A percentile compares a stretch with the other conserved stretches of the same genome.
These are phyloP conservation scores for Oreochromis grahami DNA, from an alignment of 2,797 vertebrate genomes.

Conservation along the genomic window DNA sequence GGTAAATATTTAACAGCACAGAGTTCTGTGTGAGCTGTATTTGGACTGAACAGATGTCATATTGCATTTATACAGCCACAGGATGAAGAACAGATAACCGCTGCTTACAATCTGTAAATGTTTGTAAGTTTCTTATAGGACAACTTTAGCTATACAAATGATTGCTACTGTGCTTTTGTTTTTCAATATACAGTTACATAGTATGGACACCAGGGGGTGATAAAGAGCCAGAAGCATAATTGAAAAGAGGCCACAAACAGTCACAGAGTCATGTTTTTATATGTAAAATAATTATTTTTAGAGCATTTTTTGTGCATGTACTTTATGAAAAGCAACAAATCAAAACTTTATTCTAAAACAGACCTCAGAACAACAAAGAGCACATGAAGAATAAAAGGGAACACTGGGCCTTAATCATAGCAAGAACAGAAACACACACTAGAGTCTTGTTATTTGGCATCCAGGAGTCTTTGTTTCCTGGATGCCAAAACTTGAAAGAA, in stretches of 20 bases:
- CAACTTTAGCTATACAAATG: neutral
- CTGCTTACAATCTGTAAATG: neutral
- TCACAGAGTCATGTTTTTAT: neutral
- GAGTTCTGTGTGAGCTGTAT: neutral
- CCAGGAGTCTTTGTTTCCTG: neutral
- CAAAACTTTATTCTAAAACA: neutral
- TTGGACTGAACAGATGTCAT: neutral
- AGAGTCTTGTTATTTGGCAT: neutral
- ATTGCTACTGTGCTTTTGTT: neutral
- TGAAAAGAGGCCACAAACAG: neutral
- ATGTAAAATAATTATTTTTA: neutral
- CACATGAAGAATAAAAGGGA: neutral
- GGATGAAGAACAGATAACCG: neutral
- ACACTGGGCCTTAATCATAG: neutral
- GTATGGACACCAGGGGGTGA: slow-evolving; percentile 57
- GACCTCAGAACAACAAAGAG: neutral
- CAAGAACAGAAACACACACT: neutral
- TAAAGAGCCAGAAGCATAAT: neutral
- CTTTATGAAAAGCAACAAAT: neutral
- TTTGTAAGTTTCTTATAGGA: neutral
- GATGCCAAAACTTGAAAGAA: neutral
- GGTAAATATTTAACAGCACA: neutral
- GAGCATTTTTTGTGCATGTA: neutral
- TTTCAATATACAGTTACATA: neutral
- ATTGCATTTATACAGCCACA: neutral